phyloP scores from a whole-genome alignment of 2,888 invertebrate genomes.

The Agelastica alni region DNA sequence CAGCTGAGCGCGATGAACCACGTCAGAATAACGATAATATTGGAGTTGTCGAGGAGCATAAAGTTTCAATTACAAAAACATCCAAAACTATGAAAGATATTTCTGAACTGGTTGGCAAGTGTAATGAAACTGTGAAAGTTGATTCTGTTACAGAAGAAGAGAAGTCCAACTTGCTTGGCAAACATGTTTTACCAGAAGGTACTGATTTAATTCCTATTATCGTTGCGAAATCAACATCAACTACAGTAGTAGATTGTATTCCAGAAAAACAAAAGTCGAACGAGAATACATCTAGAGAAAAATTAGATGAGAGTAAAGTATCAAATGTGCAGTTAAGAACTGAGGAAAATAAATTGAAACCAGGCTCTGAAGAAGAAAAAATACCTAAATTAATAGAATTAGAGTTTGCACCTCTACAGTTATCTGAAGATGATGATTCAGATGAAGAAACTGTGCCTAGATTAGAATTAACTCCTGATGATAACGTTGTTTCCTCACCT shows the following conservation, averaged over 20 bases:
- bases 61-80: neutral
- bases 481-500: neutral
- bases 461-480: slow-evolving; percentile 28
- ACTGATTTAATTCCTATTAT: neutral
- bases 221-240: neutral
- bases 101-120: neutral
- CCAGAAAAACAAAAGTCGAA: neutral
- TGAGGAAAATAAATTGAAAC: neutral
- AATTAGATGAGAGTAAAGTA: neutral
- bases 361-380: neutral
- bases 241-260: neutral
- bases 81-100: neutral
- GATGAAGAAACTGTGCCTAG: slow-evolving; percentile 29
- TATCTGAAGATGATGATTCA: slow-evolving; percentile 30
- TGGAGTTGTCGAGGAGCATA: neutral
- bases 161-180: neutral
- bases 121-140: slow-evolving; percentile 2
- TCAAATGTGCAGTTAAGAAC: no score
- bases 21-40: no score
- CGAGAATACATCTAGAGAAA: neutral
- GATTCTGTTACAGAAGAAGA: neutral
- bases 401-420: slow-evolving; percentile 25
- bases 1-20: no score
- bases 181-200: neutral
- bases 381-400: slow-evolving; percentile 9